These are phyloP conservation scores for Cheilosia urbana DNA, from an alignment of 2,888 invertebrate species.

Conservation along the genomic window DNA sequence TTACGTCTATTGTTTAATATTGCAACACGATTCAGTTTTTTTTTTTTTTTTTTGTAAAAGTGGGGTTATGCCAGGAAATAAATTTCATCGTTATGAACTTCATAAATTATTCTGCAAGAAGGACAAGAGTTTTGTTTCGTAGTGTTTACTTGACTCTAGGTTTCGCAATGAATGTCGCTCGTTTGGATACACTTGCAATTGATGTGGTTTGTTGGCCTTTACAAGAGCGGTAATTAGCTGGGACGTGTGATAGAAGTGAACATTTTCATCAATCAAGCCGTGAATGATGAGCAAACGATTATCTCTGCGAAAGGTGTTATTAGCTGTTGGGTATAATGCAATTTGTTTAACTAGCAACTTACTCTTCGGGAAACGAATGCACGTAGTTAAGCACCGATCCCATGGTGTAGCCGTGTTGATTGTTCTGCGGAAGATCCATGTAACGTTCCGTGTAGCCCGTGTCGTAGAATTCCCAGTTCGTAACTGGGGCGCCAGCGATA, in stretches of 20 bases:
- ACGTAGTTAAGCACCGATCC: slow-evolving; percentile 94
- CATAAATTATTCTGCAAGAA: slow-evolving; percentile 94
- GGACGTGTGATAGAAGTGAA: slow-evolving; percentile 98
- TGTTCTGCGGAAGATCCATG: slow-evolving; percentile 93
- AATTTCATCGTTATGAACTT: slow-evolving; percentile 77
- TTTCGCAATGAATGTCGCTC: slow-evolving; percentile 98
- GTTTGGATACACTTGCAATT: slow-evolving; percentile 97
- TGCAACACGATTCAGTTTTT: slow-evolving; percentile 62
- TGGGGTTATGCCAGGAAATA: slow-evolving; percentile 13
- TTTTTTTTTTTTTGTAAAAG: slow-evolving; percentile 18
- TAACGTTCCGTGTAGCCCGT: slow-evolving; percentile 99
- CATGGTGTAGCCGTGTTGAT: slow-evolving; percentile 90
- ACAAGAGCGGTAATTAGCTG: slow-evolving; percentile 95
- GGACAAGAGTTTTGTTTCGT: slow-evolving; percentile 96
- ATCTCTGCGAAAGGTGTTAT: slow-evolving; percentile 85
- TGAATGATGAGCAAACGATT: slow-evolving; percentile 97
- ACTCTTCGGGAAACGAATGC: slow-evolving; percentile 96
- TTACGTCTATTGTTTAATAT: slow-evolving; percentile 73
- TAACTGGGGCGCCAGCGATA: slow-evolving; percentile 98
- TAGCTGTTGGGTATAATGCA: not conserved
- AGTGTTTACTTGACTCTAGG: slow-evolving; percentile 97
- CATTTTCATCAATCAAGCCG: slow-evolving; percentile 99
- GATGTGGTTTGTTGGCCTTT: slow-evolving; percentile 97
- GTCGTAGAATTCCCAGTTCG: slow-evolving; percentile 98
- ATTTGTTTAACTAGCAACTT: slow-evolving; percentile 81